phyloP scores from a whole-genome alignment of 2,797 vertebrate species.

The Numenius phaeopus region DNA sequence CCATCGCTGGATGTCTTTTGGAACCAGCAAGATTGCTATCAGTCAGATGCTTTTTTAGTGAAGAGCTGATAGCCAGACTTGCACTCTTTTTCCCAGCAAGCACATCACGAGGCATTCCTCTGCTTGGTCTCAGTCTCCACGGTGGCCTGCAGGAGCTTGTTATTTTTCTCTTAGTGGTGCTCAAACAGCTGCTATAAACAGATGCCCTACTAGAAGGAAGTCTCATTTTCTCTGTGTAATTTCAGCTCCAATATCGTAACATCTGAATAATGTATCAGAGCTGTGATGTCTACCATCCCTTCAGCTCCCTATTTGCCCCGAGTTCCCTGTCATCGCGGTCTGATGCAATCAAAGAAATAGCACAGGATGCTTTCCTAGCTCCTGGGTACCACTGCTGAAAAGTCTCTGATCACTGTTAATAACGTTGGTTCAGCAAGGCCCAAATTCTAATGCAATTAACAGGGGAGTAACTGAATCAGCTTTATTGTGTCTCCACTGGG shows the following conservation, averaged over 20 bases:
- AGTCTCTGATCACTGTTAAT: background rate
- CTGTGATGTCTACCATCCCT: background rate
- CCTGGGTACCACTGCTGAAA: background rate
- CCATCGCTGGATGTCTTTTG: too few relatives aligned
- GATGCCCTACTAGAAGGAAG: background rate
- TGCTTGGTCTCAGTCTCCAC: background rate
- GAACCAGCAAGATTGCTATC: background rate
- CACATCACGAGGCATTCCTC: background rate
- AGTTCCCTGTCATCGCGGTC: background rate
- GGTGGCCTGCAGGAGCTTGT: background rate
- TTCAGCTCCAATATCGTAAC: fast-evolving
- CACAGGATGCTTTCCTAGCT: background rate
- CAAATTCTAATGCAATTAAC: background rate
- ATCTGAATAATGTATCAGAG: background rate
- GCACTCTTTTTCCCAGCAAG: background rate
- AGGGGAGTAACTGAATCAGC: background rate
- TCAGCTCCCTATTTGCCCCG: background rate
- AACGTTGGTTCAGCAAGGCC: background rate
- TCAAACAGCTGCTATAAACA: background rate
- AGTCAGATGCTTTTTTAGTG: background rate
- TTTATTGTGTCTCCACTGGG: background rate
- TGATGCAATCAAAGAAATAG: background rate
- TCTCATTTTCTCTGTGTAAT: background rate
- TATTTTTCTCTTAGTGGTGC: background rate
- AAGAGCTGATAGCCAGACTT: background rate